phyloP scores from a whole-genome alignment of 2,797 vertebrate genomes.

The Cryptoblepharus egeriae region DNA sequence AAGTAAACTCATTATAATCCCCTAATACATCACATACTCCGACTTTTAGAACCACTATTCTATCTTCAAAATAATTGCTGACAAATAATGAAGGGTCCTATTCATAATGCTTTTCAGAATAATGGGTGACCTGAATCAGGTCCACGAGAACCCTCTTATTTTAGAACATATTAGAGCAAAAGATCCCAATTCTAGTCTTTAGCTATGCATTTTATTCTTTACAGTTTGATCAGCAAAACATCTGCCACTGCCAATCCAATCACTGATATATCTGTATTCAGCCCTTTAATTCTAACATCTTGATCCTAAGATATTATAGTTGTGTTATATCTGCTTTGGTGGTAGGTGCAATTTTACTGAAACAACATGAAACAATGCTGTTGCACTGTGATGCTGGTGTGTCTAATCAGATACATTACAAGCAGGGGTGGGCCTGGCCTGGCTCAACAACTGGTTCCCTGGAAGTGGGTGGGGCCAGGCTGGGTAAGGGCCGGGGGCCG shows the following conservation, averaged over 20 bases:
- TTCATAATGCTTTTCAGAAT: background rate
- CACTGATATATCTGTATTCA: background rate
- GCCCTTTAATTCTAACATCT: background rate
- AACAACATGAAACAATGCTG: background rate
- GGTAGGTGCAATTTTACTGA: background rate
- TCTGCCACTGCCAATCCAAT: background rate
- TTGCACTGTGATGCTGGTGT: background rate
- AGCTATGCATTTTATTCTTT: background rate
- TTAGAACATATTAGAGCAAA: background rate
- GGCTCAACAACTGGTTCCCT: too few species aligned
- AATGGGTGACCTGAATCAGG: background rate
- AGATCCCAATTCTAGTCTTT: too few species aligned
- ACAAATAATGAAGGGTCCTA: constrained; percentile 34
- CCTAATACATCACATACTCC: background rate
- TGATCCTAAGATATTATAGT: background rate
- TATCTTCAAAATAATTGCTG: constrained; percentile 11
- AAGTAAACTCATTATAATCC: constrained; percentile 25
- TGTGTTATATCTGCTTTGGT: background rate
- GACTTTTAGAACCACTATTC: constrained; percentile 26
- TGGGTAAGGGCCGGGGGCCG: too few species aligned
- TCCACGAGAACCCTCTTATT: background rate
- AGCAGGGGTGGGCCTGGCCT: too few species aligned
- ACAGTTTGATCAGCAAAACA: background rate
- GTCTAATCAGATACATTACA: background rate
- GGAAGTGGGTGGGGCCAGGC: too few species aligned